phyloP scores from a whole-genome alignment of 2,888 invertebrate genomes.

The Drosophila mettleri region DNA sequence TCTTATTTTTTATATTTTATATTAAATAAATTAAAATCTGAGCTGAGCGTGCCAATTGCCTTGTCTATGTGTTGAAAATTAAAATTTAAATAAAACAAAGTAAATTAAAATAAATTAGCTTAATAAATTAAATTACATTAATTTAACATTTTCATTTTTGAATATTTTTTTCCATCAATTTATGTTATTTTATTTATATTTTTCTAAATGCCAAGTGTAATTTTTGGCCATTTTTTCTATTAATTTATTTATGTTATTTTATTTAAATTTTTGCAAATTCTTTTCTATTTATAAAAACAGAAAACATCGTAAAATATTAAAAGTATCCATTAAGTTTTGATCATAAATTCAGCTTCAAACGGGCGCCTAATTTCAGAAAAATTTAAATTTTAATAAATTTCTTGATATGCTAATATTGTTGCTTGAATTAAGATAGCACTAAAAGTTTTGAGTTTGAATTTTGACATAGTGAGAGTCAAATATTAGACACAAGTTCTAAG shows the following conservation, averaged over 20 bases:
- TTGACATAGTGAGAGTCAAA: too few relatives aligned
- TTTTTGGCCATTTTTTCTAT: too few relatives aligned
- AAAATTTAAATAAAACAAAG: neutral
- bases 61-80: too few relatives aligned
- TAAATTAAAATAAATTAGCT: neutral
- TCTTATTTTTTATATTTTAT: neutral
- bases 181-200: neutral
- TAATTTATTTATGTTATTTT: neutral
- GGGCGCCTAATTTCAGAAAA: neutral
- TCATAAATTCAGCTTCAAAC: slow-evolving; percentile 3
- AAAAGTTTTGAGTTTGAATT: too few relatives aligned
- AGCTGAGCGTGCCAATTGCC: too few relatives aligned
- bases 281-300: neutral
- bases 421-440: neutral
- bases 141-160: neutral
- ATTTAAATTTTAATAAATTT: neutral
- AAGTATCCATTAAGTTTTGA: neutral
- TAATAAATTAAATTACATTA: neutral
- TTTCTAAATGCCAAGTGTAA: too few relatives aligned
- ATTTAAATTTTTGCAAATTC: neutral
- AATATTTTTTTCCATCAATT: too few relatives aligned
- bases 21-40: too few relatives aligned
- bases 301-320: neutral
- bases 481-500: too few relatives aligned
- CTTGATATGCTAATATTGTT: slow-evolving; percentile 3